Evolutionary conservation across 2,113 vertebrate genomes (phyloP).

Genomic region (Rhea americana): DNA sequence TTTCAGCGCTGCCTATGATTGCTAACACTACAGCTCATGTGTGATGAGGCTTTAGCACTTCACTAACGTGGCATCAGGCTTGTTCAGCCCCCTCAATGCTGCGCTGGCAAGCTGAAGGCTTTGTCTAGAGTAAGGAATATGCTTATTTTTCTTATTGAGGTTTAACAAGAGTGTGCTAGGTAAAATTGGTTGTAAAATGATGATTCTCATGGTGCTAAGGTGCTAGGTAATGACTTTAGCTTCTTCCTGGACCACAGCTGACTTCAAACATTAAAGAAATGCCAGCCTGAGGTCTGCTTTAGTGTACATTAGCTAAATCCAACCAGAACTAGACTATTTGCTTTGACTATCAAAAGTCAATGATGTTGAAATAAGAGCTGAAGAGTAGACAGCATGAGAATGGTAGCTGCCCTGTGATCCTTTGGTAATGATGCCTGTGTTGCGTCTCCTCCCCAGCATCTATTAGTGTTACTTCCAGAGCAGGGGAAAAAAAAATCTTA

Average conservation of each 20-base stretch:
- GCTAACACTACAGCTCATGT: neutral
- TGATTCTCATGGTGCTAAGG: neutral
- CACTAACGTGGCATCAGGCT: neutral
- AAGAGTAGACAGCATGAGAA: neutral
- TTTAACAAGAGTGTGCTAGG: neutral
- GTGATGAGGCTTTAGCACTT: neutral
- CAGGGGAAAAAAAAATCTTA: neutral
- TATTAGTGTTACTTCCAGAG: constrained; percentile 29
- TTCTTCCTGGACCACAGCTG: neutral
- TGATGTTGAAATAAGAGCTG: neutral
- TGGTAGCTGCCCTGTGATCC: neutral
- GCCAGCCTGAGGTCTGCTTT: neutral
- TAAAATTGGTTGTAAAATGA: neutral
- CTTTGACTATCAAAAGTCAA: neutral
- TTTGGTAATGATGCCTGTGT: neutral
- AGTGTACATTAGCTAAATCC: neutral
- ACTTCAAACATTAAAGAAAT: neutral
- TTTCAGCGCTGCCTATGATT: neutral
- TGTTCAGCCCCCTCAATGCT: neutral
- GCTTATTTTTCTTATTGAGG: neutral
- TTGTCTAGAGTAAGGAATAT: neutral
- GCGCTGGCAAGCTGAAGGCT: neutral
- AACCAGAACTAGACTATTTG: neutral
- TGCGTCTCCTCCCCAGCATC: neutral
- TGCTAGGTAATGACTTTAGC: neutral